Evolutionary conservation across 1,140 invertebrate genomes (phyloP), one percentile per base, ranked within the genome.

Genomic region (Tetramorium alpestre): DNA sequence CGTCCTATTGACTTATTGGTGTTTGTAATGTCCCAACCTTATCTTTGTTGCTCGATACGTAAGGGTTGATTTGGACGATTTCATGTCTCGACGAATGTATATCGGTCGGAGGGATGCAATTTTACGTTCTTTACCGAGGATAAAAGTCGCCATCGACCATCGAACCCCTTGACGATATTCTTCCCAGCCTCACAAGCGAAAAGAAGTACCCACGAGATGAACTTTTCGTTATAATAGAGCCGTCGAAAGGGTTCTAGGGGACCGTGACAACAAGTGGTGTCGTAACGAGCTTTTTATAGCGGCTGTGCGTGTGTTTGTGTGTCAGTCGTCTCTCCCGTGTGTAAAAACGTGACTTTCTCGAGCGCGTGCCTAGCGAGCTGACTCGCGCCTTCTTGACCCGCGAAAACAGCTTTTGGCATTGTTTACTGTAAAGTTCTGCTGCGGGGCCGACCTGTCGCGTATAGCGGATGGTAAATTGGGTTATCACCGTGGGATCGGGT

Each of bases 281-380:
- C 58, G 67, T 90, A 91, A 91, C 89, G 90, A 91, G 90, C 90
- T 88, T 88, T 91, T 88, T 91, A 91, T 85, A 90, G 80, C 58
- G 47, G 69, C 85, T 81, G 81, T 67, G 86, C 11, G 56, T 47
- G 41, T 41, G 28, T 54, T 11, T 38, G 28, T 22, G 28, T 33
- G 25, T 5, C 38, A 41, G 18, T 47, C 38, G 38, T 86, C 47
- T 38, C 25, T 60, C 47, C 44, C 58, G 76, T 44, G 67, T 77
- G 86, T 69, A 72, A 90, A 90, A 90, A 92, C 86, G 90, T 87
- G 85, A 91, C 86, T 87, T 90, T 65, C 80, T 78, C 80, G 73
- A 88, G 85, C 78, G 87, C 87, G 88, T 90, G 90, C 91, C 69
- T 41, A 67, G 72, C 64, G 80, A 88, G 69, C 78, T 73, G 84